phyloP scores from a whole-genome alignment of 2,888 invertebrate species.

The Epinotia ramella region DNA sequence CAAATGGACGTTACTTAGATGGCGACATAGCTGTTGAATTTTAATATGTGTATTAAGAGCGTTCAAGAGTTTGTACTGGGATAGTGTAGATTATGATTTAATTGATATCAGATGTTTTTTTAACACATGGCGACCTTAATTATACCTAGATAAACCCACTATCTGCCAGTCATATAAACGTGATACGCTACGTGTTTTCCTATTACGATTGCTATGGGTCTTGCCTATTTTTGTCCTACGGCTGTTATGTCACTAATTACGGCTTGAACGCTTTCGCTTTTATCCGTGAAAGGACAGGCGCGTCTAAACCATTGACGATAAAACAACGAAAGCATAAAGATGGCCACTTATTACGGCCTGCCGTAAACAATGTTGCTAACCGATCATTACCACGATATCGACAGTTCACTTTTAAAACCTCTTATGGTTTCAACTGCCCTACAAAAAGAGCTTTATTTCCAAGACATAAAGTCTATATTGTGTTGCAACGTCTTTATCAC shows the following conservation, averaged over 20 bases:
- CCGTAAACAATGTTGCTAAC: slow-evolving; percentile 41
- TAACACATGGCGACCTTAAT: slow-evolving; percentile 19
- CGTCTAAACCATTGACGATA: slow-evolving; percentile 31
- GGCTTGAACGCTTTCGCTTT: slow-evolving; percentile 30
- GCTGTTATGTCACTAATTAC: slow-evolving; percentile 26
- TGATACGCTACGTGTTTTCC: slow-evolving; percentile 16
- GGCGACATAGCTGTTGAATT: slow-evolving; percentile 22
- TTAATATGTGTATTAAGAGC: not conserved
- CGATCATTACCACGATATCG: slow-evolving; percentile 39
- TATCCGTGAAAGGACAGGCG: slow-evolving; percentile 34
- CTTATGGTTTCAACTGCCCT: not conserved
- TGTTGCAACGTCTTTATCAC: slow-evolving; percentile 20
- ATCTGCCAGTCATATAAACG: slow-evolving; percentile 20
- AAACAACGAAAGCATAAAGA: slow-evolving; percentile 44
- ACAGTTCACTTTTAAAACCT: slow-evolving; percentile 9
- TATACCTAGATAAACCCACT: slow-evolving; percentile 21
- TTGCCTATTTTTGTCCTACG: slow-evolving; percentile 6
- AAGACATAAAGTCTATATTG: slow-evolving; percentile 5
- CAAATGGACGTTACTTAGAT: slow-evolving; percentile 21
- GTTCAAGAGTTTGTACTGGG: not conserved
- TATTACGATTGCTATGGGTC: not conserved
- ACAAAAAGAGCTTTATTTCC: slow-evolving; percentile 2
- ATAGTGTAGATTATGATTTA: slow-evolving; percentile 4
- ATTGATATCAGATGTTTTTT: slow-evolving; percentile 19
- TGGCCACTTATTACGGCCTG: slow-evolving; percentile 34